Conservation (phyloP, 2,797 vertebrate species). For the Rhabdophis nuchalis region DNA sequence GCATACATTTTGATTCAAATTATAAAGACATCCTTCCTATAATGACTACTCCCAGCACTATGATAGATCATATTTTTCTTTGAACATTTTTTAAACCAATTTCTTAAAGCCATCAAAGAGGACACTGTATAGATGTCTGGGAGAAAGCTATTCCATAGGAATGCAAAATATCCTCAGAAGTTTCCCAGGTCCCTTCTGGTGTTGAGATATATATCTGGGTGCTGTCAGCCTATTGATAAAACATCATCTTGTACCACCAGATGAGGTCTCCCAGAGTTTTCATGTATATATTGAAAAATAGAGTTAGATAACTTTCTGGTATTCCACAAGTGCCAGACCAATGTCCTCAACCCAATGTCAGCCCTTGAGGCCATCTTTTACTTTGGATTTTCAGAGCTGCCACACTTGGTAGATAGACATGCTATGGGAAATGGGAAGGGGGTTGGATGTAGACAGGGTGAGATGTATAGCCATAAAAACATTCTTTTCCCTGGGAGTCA, state of each 20-base stretch:
- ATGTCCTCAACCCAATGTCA: neutral
- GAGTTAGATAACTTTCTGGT: neutral
- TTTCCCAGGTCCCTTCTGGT: neutral
- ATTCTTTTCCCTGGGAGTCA: no score
- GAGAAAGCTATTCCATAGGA: neutral
- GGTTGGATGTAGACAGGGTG: no score
- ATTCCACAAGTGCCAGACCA: neutral
- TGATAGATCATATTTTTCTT: neutral
- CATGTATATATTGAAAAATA: neutral
- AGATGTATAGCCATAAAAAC: no score
- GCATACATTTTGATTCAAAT: neutral
- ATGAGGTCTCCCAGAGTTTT: neutral
- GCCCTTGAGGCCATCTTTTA: no score
- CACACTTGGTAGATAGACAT: no score
- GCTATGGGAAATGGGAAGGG: no score
- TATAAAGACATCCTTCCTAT: neutral
- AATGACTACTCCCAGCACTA: neutral
- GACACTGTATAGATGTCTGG: neutral
- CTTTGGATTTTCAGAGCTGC: no score
- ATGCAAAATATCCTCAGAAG: neutral
- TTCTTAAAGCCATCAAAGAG: neutral
- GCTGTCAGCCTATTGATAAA: neutral
- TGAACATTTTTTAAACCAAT: neutral
- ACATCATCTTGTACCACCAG: neutral
- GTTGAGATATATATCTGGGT: neutral